Conservation (phyloP, 37 sponge, comb jelly and placozoan genomes). For the Ianthella basta region DNA sequence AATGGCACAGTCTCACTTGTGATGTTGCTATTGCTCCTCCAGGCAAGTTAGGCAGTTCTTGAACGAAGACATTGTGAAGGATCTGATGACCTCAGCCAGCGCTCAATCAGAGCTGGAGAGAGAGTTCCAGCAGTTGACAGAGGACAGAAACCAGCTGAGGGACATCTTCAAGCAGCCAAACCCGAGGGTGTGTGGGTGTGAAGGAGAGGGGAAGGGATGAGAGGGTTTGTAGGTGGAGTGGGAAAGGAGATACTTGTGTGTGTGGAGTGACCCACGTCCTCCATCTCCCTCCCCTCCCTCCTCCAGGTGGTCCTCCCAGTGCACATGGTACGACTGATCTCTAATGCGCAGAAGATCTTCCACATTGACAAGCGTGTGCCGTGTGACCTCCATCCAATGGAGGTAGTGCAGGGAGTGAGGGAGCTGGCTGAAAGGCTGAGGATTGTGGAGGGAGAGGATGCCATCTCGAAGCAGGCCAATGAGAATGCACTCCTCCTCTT, state of each 20-base stretch:
- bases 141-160: conserved; percentile 85
- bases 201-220: neutral
- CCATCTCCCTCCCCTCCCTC: neutral
- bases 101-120: conserved; percentile 71
- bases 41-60: conserved; percentile 73
- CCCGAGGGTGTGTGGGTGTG: conserved; percentile 31
- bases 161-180: conserved; percentile 76
- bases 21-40: neutral
- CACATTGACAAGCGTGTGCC: conserved; percentile 77
- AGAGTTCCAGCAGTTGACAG: conserved; percentile 86
- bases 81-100: conserved; percentile 71
- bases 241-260: too few species aligned
- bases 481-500: conserved; percentile 96
- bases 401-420: conserved; percentile 83
- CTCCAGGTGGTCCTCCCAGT: conserved; percentile 89
- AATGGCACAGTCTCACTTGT: neutral
- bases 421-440: conserved; percentile 84
- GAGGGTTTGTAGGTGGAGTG: too few species aligned
- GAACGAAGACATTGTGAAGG: conserved; percentile 81
- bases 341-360: conserved; percentile 98
- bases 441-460: conserved; percentile 93
- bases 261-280: too few species aligned
- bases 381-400: conserved; percentile 92
- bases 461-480: conserved; percentile 87
- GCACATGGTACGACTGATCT: conserved; percentile 89